Evolutionary conservation across 2,797 vertebrate species (phyloP).

Genomic region (Sebastes trivittatus): DNA sequence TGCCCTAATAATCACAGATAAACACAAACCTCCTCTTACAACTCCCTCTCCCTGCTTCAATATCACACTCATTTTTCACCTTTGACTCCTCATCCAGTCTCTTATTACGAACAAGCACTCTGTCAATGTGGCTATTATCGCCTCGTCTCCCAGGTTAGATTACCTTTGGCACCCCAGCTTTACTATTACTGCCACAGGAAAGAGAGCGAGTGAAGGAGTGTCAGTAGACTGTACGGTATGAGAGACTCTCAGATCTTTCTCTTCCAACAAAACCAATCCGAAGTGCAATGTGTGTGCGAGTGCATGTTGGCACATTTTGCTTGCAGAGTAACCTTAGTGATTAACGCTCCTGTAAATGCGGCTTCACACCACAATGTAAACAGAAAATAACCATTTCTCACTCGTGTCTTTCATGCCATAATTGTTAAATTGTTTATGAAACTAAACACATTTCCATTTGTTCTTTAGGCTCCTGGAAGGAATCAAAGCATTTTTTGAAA

Average conservation of each 20-base stretch:
- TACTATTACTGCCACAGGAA: slow-evolving; percentile 54
- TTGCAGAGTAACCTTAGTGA: neutral
- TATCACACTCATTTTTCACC: slow-evolving; percentile 84
- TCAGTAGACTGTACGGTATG: slow-evolving; percentile 19
- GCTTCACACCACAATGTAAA: neutral
- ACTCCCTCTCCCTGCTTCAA: slow-evolving; percentile 64
- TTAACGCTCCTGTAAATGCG: neutral
- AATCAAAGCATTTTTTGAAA: slow-evolving; percentile 57
- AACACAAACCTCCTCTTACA: slow-evolving; percentile 62
- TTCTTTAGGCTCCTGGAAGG: slow-evolving; percentile 14
- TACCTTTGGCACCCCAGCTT: slow-evolving; percentile 74
- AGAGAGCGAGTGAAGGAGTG: slow-evolving; percentile 18
- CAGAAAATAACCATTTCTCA: neutral
- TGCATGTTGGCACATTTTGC: neutral
- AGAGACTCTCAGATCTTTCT: slow-evolving; percentile 39
- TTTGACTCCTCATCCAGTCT: slow-evolving; percentile 80
- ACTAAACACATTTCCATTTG: slow-evolving; percentile 19
- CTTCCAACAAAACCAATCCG: slow-evolving; percentile 43
- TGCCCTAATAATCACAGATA: slow-evolving; percentile 63
- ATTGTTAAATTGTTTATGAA: slow-evolving; percentile 24
- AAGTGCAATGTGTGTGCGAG: neutral
- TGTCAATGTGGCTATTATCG: slow-evolving; percentile 79
- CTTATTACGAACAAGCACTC: slow-evolving; percentile 78
- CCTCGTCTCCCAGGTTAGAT: slow-evolving; percentile 76
- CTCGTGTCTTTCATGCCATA: slow-evolving; percentile 1